phyloP scores from a whole-genome alignment of 2,113 vertebrate genomes.

The Paradisaea rubra region DNA sequence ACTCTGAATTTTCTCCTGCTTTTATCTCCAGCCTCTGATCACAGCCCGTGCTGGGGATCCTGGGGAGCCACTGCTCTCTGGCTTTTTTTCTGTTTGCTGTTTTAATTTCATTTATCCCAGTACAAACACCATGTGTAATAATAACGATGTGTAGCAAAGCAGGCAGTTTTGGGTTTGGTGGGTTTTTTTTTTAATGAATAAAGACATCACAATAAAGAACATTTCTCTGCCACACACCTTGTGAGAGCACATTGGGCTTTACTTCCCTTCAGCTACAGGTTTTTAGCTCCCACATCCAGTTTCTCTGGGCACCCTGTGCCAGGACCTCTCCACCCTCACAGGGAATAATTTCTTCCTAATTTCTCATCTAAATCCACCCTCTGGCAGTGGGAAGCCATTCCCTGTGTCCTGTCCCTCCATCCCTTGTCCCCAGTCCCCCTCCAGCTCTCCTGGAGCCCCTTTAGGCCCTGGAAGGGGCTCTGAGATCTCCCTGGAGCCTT shows the following conservation, averaged over 20 bases:
- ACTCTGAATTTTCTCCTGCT: background rate
- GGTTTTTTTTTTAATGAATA: background rate
- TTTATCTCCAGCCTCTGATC: constrained; percentile 30
- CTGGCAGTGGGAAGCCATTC: background rate
- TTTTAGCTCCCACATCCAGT: background rate
- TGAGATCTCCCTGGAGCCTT: background rate
- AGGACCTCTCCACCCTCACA: background rate
- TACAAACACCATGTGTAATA: background rate
- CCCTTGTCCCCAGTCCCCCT: background rate
- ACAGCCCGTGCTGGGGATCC: background rate
- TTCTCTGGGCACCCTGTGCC: background rate
- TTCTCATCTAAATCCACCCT: too few relatives aligned
- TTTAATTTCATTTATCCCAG: constrained; percentile 25
- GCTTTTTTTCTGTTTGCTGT: background rate
- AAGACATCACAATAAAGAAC: constrained; percentile 11
- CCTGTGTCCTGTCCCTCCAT: background rate
- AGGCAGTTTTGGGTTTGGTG: background rate
- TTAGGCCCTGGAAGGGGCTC: background rate
- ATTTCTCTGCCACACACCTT: background rate
- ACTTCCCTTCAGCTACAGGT: background rate
- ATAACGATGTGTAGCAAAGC: background rate
- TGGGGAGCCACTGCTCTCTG: background rate
- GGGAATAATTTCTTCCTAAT: background rate
- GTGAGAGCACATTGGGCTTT: background rate
- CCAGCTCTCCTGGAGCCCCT: background rate